Evolutionary conservation across 2,113 vertebrate genomes (phyloP), one percentile per base, ranked within the genome.

Genomic region (Poeciliopsis turrubarensis): DNA sequence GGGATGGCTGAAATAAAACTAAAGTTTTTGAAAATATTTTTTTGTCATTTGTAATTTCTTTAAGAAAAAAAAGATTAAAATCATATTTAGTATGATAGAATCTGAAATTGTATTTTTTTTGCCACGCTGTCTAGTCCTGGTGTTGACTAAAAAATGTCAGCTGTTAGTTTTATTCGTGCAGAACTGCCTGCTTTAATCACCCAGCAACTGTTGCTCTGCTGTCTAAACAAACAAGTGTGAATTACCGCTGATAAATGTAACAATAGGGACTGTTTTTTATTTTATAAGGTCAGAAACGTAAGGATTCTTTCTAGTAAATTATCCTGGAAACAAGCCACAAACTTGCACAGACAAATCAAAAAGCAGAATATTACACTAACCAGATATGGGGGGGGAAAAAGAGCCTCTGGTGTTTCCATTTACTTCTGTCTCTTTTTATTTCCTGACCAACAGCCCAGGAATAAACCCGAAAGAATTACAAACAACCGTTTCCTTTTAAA

Each of bases 401-500:
- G 22, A 61, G 39, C 44, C 30, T 74, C 72, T 77, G 54, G n/a
- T 80, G 65, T 75, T 71, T 70, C 39, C 70, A 68, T 73, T 68
- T 73, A 72, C 30, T 41, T 68, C 61, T 51, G 63, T 63, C 15
- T 12, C 19, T 66, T 72, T 75, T 77, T 39, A 61, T 77, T 81
- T 76, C 39, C 44, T n/a, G 32, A 69, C 27, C 72, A 44, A 39
- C 34, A 22, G 8, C 31, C 69, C 30, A 69, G 51, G 30, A 68
- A 83, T 85, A 0, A 83, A 72, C 77, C 72, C 77, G 65, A 27
- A 39, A 74, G 63, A 51, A 32, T 22, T 65, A 31, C 47, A 79
- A 81, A 80, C 65, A 73, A 41, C 61, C 27, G 41, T 64, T 73
- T 84, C 67, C 65, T 77, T 89, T 81, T 73, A 81, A 75, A 89